Percentiles rank a stretch among this genome's conserved stretches.
phyloP scores from a whole-genome alignment of 2,797 vertebrate species.

The Acanthurus tractus region DNA sequence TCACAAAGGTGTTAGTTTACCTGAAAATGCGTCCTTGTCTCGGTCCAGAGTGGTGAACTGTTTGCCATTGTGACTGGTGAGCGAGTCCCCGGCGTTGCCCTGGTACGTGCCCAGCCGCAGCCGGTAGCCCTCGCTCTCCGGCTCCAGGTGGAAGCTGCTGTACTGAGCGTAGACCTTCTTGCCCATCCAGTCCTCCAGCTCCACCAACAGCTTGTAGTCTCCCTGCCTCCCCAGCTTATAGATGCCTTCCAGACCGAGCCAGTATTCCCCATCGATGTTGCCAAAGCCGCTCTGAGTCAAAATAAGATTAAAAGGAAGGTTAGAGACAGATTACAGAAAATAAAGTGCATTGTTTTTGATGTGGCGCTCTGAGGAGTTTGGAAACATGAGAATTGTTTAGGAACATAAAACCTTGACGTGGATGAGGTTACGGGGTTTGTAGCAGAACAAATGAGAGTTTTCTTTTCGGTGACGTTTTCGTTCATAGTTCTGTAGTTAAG shows the following conservation, averaged over 20 bases:
- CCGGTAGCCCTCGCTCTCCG: constrained; percentile 92
- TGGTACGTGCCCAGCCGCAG: constrained; percentile 94
- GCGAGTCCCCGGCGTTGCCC: constrained; percentile 96
- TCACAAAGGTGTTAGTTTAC: constrained; percentile 58
- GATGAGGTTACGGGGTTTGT: constrained; percentile 31
- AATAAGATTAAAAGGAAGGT: constrained; percentile 66
- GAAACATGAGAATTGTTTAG: constrained; percentile 68
- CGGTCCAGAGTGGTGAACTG: constrained; percentile 97
- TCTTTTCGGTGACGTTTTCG: constrained; percentile 52
- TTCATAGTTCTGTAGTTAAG: constrained; percentile 48
- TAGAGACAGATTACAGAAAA: constrained; percentile 59
- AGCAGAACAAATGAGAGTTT: constrained; percentile 43
- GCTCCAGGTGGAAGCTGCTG: constrained; percentile 95
- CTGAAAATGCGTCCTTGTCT: constrained; percentile 94
- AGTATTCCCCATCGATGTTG: constrained; percentile 94
- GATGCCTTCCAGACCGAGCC: constrained; percentile 96
- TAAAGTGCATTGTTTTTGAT: constrained; percentile 48
- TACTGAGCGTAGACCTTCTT: constrained; percentile 98
- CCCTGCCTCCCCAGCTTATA: constrained; percentile 93
- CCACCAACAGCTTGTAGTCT: constrained; percentile 95
- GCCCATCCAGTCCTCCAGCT: constrained; percentile 97
- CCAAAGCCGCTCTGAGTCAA: constrained; percentile 94
- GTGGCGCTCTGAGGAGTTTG: constrained; percentile 54
- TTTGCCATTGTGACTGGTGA: constrained; percentile 96
- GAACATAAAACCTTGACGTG: constrained; percentile 41